Conservation (phyloP, 2,888 invertebrate species). For the Drosophila ezoana region DNA sequence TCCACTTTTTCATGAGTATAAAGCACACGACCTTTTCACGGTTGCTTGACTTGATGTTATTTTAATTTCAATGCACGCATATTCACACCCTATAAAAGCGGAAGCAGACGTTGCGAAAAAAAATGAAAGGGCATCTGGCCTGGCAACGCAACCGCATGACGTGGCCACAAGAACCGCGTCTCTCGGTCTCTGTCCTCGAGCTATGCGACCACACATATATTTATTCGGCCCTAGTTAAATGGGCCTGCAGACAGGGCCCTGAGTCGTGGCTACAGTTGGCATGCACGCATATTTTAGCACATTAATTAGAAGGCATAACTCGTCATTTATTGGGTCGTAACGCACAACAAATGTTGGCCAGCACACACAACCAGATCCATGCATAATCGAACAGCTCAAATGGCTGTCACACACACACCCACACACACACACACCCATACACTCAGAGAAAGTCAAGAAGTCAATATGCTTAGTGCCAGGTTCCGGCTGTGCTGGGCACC, state of each 20-base stretch:
- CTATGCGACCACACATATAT: slow-evolving; percentile 38
- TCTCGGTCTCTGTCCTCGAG: slow-evolving; percentile 13
- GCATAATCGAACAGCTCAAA: slow-evolving; percentile 67
- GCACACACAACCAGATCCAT: slow-evolving; percentile 31
- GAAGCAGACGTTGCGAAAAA: not conserved
- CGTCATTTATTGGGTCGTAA: slow-evolving; percentile 69
- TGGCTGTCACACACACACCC: slow-evolving; percentile 33
- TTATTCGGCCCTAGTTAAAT: slow-evolving; percentile 40
- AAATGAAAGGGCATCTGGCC: slow-evolving; percentile 25
- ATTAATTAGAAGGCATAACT: slow-evolving; percentile 75
- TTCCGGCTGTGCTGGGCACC: slow-evolving; percentile 4
- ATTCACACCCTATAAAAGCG: slow-evolving; percentile 39
- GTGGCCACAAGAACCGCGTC: slow-evolving; percentile 43
- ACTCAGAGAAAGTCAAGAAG: slow-evolving; percentile 17
- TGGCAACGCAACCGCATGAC: slow-evolving; percentile 33
- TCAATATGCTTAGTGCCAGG: slow-evolving; percentile 34
- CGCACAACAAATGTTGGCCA: slow-evolving; percentile 41
- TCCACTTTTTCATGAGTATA: slow-evolving; percentile 1
- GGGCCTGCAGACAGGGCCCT: slow-evolving; percentile 7
- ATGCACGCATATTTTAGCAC: slow-evolving; percentile 62
- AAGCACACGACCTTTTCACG: slow-evolving; percentile 48
- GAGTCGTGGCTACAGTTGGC: slow-evolving; percentile 52
- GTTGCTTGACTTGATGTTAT: slow-evolving; percentile 64
- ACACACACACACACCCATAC: slow-evolving; percentile 3
- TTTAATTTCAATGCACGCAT: slow-evolving; percentile 60